Evolutionary conservation across 2,113 vertebrate genomes (phyloP), one percentile per base, ranked within the genome.

Genomic region (Maccullochella peelii): DNA sequence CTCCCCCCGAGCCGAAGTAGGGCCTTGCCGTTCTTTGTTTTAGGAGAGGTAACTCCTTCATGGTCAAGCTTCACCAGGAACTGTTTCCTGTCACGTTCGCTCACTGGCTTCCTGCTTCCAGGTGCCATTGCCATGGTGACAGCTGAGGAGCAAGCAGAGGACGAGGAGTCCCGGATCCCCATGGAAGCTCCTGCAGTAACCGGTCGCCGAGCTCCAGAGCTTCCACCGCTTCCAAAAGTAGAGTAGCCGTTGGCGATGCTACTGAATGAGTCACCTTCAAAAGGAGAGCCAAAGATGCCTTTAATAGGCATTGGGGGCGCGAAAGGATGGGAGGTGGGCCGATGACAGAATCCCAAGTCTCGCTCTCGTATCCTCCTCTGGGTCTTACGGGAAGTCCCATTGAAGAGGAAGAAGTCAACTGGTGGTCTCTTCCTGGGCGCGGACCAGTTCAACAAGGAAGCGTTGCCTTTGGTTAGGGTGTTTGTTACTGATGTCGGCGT

Each of bases 51-150:
- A 83, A 99, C 98, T 1, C 98, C 98, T 88, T 99, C 98, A 0
- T 99, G 98, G 95, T 99, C 98, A 77, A 99, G 96, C 94, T 99
- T 99, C 75, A 99, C 97, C 79, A 98, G 94, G 89, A 96, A 97
- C 87, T 98, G 97, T 79, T 97, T 97, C 78, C 94, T 0, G 91
- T 96, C 93, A 89, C 90, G 88, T 18, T 93, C 92, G 10, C 81
- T 91, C 36, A 36, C 15, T 20, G 83, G 71, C 73, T 91, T 94
- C 74, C 85, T 88, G 88, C 69, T 74, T 20, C 85, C 88, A 30
- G 76, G 74, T 27, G 89, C 42, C 73, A 72, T 61, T 0, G 87
- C 65, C 66, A 79, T 79, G 83, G 82, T 16, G 68, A 82, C 76
- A 38, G 87, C 77, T 0, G 93, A 82, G 11, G 93, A 81, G 38